Percentiles rank a stretch among this genome's conserved stretches.
phyloP scores from a whole-genome alignment of 2,888 invertebrate species.

The Trisateles emortualis region DNA sequence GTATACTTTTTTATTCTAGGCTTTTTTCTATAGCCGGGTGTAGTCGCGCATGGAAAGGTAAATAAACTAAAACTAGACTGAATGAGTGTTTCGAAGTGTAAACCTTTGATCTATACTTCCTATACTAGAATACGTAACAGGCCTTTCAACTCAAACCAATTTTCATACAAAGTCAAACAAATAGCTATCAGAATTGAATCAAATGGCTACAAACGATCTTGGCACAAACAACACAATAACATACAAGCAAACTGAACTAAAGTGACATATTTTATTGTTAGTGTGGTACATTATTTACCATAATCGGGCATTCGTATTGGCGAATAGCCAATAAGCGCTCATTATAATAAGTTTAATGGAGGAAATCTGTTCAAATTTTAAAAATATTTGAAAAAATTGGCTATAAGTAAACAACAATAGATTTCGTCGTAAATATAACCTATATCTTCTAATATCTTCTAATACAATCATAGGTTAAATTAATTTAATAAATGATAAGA shows the following conservation, averaged over 20 bases:
- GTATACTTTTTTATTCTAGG: no score
- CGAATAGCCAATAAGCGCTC: constrained; percentile 63
- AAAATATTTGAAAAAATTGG: constrained; percentile 13
- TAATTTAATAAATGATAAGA: no score
- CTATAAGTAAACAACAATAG: background rate
- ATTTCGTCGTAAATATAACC: background rate
- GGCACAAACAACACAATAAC: constrained; percentile 47
- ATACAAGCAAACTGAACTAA: constrained; percentile 34
- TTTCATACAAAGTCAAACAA: constrained; percentile 11
- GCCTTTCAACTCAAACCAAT: constrained; percentile 5
- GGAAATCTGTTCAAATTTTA: background rate
- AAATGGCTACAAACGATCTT: constrained; percentile 36
- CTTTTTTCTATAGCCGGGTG: no score
- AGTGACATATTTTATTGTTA: constrained; percentile 48
- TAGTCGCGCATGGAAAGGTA: no score
- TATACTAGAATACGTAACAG: background rate
- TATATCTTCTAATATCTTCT: no score
- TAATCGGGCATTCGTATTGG: constrained; percentile 76
- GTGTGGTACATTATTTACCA: constrained; percentile 61
- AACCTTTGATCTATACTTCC: background rate
- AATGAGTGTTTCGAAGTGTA: background rate
- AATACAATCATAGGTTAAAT: no score
- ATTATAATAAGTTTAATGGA: constrained; percentile 26
- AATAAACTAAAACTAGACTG: constrained; percentile 8
- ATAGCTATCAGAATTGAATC: constrained; percentile 40